These are phyloP conservation scores for Natrix natrix DNA, from an alignment of 2,797 vertebrate genomes.

Conservation along the genomic window DNA sequence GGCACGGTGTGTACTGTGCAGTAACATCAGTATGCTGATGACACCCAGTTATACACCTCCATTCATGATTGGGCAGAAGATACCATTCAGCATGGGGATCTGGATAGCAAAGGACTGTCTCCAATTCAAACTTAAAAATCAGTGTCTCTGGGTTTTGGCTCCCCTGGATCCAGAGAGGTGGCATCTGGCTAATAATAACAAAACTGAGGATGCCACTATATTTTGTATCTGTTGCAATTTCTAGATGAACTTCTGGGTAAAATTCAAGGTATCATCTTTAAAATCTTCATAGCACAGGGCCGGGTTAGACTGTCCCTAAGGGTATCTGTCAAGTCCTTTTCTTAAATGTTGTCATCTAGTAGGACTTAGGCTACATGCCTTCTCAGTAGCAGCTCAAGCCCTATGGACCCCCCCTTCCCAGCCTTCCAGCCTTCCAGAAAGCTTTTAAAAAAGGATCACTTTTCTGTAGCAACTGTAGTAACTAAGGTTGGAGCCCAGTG, in stretches of 20 bases:
- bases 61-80: background rate
- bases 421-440: background rate
- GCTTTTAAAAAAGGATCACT: background rate
- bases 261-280: background rate
- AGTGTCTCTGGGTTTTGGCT: background rate
- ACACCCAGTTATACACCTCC: background rate
- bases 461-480: background rate
- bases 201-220: background rate
- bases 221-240: background rate
- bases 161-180: background rate
- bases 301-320: background rate
- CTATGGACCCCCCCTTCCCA: background rate
- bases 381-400: background rate
- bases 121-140: background rate
- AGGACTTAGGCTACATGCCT: background rate
- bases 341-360: background rate
- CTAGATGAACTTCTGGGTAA: background rate
- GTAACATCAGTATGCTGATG: background rate
- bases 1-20: background rate
- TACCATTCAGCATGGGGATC: background rate
- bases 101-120: background rate
- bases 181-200: background rate
- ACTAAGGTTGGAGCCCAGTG: background rate
- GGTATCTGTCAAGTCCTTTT: background rate
- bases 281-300: background rate